These are phyloP conservation scores for Globia sparganii DNA, from an alignment of 2,888 invertebrate species.

Conservation along the genomic window DNA sequence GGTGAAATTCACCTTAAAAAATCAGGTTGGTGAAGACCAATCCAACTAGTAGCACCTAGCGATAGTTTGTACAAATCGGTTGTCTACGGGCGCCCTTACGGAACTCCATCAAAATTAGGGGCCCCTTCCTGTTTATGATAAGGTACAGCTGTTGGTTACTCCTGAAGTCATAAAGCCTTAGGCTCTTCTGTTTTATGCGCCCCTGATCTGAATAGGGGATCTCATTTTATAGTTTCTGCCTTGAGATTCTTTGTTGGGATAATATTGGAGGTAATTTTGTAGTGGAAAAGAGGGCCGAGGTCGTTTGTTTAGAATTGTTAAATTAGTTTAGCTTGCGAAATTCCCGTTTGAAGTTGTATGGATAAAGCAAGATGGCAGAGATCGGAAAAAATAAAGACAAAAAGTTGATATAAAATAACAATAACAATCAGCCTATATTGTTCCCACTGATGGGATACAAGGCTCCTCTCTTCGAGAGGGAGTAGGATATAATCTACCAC, in stretches of 20 bases:
- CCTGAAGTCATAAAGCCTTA: slow-evolving; percentile 62
- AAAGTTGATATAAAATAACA: no score
- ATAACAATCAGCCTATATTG: no score
- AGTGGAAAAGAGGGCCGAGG: slow-evolving; percentile 7
- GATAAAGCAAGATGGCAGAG: no score
- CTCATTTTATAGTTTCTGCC: slow-evolving; percentile 50
- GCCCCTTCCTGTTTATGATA: slow-evolving; percentile 63
- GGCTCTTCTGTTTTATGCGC: slow-evolving; percentile 61
- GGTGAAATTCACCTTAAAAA: no score
- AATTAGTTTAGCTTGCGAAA: slow-evolving; percentile 5
- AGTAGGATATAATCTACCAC: no score
- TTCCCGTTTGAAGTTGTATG: background rate
- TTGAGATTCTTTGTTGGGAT: slow-evolving; percentile 42
- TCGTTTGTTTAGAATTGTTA: slow-evolving; percentile 21
- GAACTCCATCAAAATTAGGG: slow-evolving; percentile 69
- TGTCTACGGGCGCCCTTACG: slow-evolving; percentile 33
- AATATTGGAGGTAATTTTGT: slow-evolving; percentile 40
- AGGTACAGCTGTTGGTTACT: slow-evolving; percentile 63
- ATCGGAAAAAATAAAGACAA: no score
- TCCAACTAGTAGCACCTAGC: background rate
- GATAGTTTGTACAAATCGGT: background rate
- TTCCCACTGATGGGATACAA: no score
- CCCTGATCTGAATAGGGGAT: slow-evolving; percentile 55
- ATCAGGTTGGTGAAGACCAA: no score
- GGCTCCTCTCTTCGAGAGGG: no score